Evolutionary conservation across 2,113 vertebrate species (phyloP).

Genomic region (Callocephalon fimbriatum): DNA sequence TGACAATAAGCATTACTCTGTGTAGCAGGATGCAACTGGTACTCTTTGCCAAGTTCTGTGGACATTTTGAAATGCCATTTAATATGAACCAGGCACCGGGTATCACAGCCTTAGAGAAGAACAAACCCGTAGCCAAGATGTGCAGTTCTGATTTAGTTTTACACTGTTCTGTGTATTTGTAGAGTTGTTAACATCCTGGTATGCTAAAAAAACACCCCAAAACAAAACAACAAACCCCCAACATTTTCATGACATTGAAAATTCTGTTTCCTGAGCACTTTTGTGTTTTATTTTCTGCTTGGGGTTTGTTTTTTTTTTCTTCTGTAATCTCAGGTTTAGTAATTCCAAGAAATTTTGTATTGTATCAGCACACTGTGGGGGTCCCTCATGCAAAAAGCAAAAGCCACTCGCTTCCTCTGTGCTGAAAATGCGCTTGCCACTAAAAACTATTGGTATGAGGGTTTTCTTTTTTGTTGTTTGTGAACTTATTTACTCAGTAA

Average conservation of each 20-base stretch:
- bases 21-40: background rate
- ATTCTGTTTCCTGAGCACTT: background rate
- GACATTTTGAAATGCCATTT: background rate
- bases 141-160: background rate
- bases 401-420: background rate
- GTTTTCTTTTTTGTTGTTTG: background rate
- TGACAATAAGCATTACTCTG: background rate
- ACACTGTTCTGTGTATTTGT: background rate
- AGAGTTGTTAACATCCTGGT: background rate
- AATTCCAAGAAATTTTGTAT: background rate
- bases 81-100: background rate
- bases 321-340: background rate
- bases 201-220: background rate
- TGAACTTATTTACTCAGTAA: background rate
- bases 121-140: background rate
- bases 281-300: background rate
- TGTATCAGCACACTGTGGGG: background rate
- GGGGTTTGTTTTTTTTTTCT: background rate
- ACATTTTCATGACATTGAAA: background rate
- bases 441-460: background rate
- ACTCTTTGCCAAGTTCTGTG: background rate
- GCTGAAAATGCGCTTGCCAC: background rate
- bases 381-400: background rate
- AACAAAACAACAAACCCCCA: background rate
- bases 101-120: background rate